Evolutionary conservation across 23 tunicate species (phyloP), one percentile per base, ranked within the genome.

Genomic region (Corella eumyota): DNA sequence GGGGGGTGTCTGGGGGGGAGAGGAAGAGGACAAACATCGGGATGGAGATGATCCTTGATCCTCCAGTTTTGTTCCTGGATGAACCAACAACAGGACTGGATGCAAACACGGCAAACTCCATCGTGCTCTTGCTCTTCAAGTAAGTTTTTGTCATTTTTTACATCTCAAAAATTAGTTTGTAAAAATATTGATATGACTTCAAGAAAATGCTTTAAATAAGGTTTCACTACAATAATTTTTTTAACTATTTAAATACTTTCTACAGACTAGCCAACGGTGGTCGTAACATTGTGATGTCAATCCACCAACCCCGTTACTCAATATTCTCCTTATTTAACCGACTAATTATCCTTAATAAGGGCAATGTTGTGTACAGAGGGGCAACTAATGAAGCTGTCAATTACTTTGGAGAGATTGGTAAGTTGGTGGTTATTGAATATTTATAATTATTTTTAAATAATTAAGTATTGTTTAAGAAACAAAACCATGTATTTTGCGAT

Each of bases 41-140:
- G 25, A 88, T 88, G 96, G 96, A 88, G 64, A 85, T 88, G 70
- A 88, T 88, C 17, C 66, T 88, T 1, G 96, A 88, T 73, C 96
- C 96, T 3, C 96, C 96, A n/a, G 60, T 88, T 0, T 46, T 88
- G 22, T 88, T 88, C 55, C 88, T 88, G 6, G 96, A 88, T 46
- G 96, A 88, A 61, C 96, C 96, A 24, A 88, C 96, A 11, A 88
- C 96, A 0, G 96, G 96, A 15, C 81, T 88, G 1, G 96, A 88
- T 63, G 96, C 96, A 0, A 88, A 88, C 67, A 88, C 96, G 5
- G 96, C 96, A 6, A 88, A 88, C 64, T 79, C 96, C 6, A 67
- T 88, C 13, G 76, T 88, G n/a, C 71, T 88, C 17, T 60, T 88
- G 36, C 60, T 88, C 27, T 88, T 78, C 72, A 79, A 67, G 96